phyloP scores from a whole-genome alignment of 2,888 invertebrate genomes.

The Dynastes maya region DNA sequence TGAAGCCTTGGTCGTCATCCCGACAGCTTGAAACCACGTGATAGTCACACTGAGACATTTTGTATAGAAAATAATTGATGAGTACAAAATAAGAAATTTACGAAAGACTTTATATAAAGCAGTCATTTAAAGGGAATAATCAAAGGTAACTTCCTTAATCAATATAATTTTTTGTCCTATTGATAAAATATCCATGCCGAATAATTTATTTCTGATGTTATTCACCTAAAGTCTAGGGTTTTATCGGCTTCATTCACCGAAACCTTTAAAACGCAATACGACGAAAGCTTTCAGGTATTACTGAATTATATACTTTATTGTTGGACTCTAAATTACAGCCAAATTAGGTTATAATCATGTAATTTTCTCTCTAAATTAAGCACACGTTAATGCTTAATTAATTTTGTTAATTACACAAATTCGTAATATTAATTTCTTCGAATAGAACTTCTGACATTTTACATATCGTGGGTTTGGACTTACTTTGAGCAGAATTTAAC shows the following conservation, averaged over 20 bases:
- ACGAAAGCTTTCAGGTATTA: background rate
- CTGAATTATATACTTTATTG: background rate
- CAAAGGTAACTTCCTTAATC: no score
- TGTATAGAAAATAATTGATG: no score
- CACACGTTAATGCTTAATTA: no score
- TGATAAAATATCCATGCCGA: background rate
- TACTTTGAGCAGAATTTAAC: constrained; percentile 70
- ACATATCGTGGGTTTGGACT: constrained; percentile 54
- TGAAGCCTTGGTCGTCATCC: no score
- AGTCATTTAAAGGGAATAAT: no score
- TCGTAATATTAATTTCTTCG: no score
- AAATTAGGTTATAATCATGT: background rate
- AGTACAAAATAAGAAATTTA: no score
- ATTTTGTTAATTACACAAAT: no score
- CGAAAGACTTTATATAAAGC: no score
- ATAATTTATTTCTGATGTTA: background rate
- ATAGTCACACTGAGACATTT: no score
- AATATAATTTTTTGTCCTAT: background rate
- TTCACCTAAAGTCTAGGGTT: constrained; percentile 2
- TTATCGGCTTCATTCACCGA: background rate
- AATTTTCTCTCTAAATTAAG: background rate
- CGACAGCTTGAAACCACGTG: no score
- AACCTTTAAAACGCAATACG: background rate
- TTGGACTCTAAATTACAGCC: background rate
- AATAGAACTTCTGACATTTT: background rate